These are phyloP conservation scores for Coleophora deauratella DNA, from an alignment of 2,888 invertebrate genomes.

Conservation along the genomic window DNA sequence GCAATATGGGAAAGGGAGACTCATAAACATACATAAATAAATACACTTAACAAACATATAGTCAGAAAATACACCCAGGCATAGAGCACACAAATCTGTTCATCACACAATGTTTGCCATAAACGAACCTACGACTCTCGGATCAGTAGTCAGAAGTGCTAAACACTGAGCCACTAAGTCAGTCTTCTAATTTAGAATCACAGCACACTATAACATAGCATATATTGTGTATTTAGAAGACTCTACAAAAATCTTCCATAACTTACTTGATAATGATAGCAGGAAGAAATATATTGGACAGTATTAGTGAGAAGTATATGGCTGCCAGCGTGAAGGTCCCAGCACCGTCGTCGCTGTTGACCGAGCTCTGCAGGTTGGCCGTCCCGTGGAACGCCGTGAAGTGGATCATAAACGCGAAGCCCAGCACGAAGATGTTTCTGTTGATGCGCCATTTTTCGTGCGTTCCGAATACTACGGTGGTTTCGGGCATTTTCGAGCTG, in stretches of 20 bases:
- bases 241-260: not conserved
- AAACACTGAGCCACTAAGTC: too few species aligned
- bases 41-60: too few species aligned
- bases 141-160: too few species aligned
- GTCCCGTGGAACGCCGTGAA: constrained; percentile 94
- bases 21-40: too few species aligned
- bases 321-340: constrained; percentile 89
- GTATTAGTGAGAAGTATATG: constrained; percentile 89
- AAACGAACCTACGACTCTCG: too few species aligned
- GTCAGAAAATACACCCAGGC: too few species aligned
- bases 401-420: constrained; percentile 91
- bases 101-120: too few species aligned
- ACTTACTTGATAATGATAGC: constrained; percentile 86
- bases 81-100: too few species aligned
- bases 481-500: constrained; percentile 28
- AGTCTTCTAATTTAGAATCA: too few species aligned
- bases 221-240: too few species aligned
- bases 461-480: constrained; percentile 57
- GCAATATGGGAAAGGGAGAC: too few species aligned
- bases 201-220: too few species aligned
- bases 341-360: constrained; percentile 86
- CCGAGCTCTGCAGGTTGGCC: constrained; percentile 87
- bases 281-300: constrained; percentile 93
- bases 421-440: constrained; percentile 88
- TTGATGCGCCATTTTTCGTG: constrained; percentile 84